Evolutionary conservation across 2,888 invertebrate genomes (phyloP), one percentile per base, ranked within the genome.

Genomic region (Ramazzottius varieornatus): DNA sequence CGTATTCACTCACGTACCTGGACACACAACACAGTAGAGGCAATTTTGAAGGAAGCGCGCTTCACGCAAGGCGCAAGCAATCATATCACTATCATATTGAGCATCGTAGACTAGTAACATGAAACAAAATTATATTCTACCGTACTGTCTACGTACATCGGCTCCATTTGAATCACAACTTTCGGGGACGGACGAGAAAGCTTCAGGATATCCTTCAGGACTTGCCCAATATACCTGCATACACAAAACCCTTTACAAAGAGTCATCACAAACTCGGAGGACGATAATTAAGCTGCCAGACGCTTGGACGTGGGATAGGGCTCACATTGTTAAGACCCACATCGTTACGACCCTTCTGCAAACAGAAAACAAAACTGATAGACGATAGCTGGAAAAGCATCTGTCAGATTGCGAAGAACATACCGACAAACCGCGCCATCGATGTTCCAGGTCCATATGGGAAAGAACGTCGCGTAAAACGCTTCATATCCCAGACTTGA

Each of bases 361-460:
- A 54, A 13, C 8, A 24, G 4, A 54, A 54, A n/a, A 54, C 24
- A 4, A 54, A 54, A 8, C 8, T 8, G 24, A 54, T 40, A 13
- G 8, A 40, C 40, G 20, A 40, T 13, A 40, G 40, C 13, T 20
- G 13, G 40, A 40, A 13, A 40, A 40, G 40, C 40, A 20, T 13
- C 20, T 8, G 13, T 13, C n/a, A 54, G 24, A 13, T n/a, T n/a
- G n/a, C n/a, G n/a, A n/a, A n/a, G n/a, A 29, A 90, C 83, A 75
- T 88, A 80, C 70, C 91, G 79, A 20, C 87, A 86, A 1, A 90
- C 86, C 33, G 84, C 85, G 32, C 86, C 86, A 77, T 91, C 91
- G 67, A 91, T 81, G 76, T 91, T 92, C 91, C 91, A 92, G 73
- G 89, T 86, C 85, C 88, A 88, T 75, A 88, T 88, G 1, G 91